Base-by-base conservation (phyloP, 2,888 invertebrate species). In the Agonum fuliginosum region DNA sequence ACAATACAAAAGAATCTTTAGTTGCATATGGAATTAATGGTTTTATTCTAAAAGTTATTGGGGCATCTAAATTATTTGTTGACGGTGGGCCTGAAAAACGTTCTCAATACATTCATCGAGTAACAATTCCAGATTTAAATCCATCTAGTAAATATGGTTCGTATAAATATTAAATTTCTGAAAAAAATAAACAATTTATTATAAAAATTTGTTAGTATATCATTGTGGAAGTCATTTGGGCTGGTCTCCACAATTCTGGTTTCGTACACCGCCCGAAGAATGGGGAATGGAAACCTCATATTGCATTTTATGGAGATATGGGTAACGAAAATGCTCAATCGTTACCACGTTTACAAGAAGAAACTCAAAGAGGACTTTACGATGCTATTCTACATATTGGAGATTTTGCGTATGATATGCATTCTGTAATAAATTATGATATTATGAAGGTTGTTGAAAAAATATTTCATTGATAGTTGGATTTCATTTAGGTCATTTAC, bases 371-470 rank as follows among this genome's bases (percentile, higher is more conserved):
- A 48, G 93, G 92, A 6, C 86, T 92, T 84, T 97, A 96, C 86
- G 96, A 98, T 89, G 91, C 95, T 75, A 91, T 96, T 73, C 89
- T 98, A 72, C 98, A 98, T 88, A 95, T 97, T 46, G 97, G 97
- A 0, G 98, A 98, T 89, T 96, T 97, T 88, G 98, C 97, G 0
- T 98, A 98, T 87, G 95, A 98, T 86, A 95, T 98, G 96, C 89
- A 96, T 86, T 88, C 92, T 17, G 90, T 90, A 85, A 84, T 82
- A 67, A 22, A 48, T 6, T 20, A n/a, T n/a, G n/a, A n/a, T n/a
- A n/a, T n/a, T n/a, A n/a, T n/a, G n/a, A n/a, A n/a, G n/a, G n/a
- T n/a, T n/a, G n/a, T n/a, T n/a, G n/a, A n/a, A n/a, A n/a, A n/a
- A n/a, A n/a, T n/a, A n/a, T 48, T 48, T 14, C 5, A 4, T 8